Base-by-base conservation (phyloP, 2,888 invertebrate genomes). In the Penaeus monodon region DNA sequence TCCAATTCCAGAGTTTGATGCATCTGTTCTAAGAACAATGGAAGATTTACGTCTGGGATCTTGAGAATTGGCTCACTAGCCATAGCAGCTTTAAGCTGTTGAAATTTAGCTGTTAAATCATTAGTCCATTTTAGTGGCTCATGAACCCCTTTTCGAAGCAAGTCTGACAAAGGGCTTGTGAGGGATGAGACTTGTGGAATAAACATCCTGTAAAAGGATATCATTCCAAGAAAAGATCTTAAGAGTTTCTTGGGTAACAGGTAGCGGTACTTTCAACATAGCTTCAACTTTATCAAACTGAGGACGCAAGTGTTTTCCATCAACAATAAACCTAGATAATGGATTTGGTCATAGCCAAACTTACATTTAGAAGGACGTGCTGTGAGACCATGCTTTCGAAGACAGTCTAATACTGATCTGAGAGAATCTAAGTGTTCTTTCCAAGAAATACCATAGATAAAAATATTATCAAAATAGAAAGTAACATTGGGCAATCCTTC, bases 381-480 rank as follows among this genome's bases (percentile, higher is more conserved):
- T 7, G 78, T 78, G 7, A 84, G 49, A 14, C 84, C 49, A 68
- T 84, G 78, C 7, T 2, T n/a, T 17, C 73, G 27, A 17, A 80
- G 14, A 10, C 85, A 63, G 0, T 38, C 20, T 17, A 73, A 27
- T 27, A 85, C 70, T 33, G 27, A n/a, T 24, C 33, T 22, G 10
- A 81, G 70, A 14, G 85, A 4, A 3, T 20, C 33, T 70, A 64
- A 24, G n/a, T 85, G 80, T 22, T 33, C n/a, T 2, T 44, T 22
- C 85, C 57, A 81, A 0, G 33, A n/a, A 29, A 22, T 27, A 68
- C 38, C 33, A 27, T 27, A 84, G 1, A 66, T 27, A n/a, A 66
- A 78, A 22, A 78, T 49, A 66, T 78, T 78, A 49, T 84, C 78
- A 66, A 38, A 78, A 64, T 78, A 78, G 20, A 78, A 78, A 22